Evolutionary conservation across 2,113 vertebrate species (phyloP).

Genomic region (Perccottus glenii): DNA sequence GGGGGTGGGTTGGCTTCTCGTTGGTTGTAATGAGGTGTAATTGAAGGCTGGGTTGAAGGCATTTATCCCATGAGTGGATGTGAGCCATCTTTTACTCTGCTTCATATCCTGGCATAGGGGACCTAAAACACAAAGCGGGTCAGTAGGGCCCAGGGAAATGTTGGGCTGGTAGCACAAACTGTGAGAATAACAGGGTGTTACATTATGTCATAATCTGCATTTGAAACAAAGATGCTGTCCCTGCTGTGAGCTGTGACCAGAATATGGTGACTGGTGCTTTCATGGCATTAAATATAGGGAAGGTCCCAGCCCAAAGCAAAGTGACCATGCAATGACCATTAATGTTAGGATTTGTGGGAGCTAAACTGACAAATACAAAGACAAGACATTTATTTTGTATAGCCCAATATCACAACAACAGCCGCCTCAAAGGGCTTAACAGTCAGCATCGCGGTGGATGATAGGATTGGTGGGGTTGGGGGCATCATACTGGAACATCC

Average conservation of each 20-base stretch:
- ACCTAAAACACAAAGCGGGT: conserved; percentile 20
- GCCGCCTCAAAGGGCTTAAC: too few species aligned
- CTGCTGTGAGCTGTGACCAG: conserved; percentile 6
- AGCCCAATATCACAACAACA: too few species aligned
- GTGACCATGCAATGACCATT: too few species aligned
- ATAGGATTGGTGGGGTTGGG: too few species aligned
- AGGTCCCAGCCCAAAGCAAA: too few species aligned
- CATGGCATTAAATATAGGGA: not conserved
- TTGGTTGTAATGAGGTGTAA: conserved; percentile 39
- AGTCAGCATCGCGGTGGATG: too few species aligned
- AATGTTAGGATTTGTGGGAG: too few species aligned
- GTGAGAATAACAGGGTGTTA: conserved; percentile 23
- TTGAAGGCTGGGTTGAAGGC: conserved; percentile 42
- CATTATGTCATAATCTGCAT: conserved; percentile 52
- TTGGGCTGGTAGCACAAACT: conserved; percentile 20
- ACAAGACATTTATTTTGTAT: too few species aligned
- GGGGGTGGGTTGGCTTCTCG: conserved; percentile 17
- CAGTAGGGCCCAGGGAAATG: conserved; percentile 20
- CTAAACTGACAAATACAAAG: too few species aligned
- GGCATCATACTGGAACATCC: too few species aligned
- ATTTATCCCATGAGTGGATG: conserved; percentile 36
- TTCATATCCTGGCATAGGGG: conserved; percentile 26
- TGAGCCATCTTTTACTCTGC: conserved; percentile 43
- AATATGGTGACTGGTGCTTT: not conserved
- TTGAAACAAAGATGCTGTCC: conserved; percentile 36